Conservation (phyloP, 1,140 invertebrate species). For the Leptonema lineaticorne region DNA sequence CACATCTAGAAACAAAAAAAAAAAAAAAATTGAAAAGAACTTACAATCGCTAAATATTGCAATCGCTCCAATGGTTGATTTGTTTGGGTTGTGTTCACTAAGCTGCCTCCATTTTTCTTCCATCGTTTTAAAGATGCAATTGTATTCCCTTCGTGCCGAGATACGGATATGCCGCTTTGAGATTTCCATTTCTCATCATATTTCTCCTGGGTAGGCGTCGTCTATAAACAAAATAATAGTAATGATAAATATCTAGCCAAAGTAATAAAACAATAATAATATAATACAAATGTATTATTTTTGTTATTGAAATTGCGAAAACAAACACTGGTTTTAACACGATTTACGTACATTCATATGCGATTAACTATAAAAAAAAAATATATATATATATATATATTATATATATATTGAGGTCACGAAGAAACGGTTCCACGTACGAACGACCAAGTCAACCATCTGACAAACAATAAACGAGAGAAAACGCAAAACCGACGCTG, state of each 20-base stretch:
- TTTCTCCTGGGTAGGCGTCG: constrained; percentile 35
- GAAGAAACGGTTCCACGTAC: no score
- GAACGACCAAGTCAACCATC: no score
- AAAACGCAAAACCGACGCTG: no score
- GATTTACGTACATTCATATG: no score
- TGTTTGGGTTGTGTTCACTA: constrained; percentile 43
- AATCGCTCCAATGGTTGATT: constrained; percentile 53
- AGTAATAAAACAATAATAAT: not conserved
- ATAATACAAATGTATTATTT: not conserved
- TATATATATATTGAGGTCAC: no score
- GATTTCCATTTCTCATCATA: constrained; percentile 38
- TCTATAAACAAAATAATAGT: constrained; percentile 26
- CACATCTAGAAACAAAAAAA: not conserved
- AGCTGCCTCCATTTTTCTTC: constrained; percentile 42
- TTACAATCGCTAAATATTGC: constrained; percentile 57
- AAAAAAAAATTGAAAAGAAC: constrained; percentile 38
- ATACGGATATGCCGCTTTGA: constrained; percentile 1
- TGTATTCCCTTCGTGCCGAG: constrained; percentile 13
- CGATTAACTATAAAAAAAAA: not conserved
- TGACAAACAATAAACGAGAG: no score
- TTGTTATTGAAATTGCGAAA: not conserved
- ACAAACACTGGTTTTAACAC: not conserved
- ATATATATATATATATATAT: no score
- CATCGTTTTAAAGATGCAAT: constrained; percentile 32
- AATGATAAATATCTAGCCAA: not conserved